A percentile compares a stretch with the other conserved stretches of the same genome.
These are phyloP conservation scores for Odontophorus gujanensis DNA, from an alignment of 2,113 vertebrate genomes.

Conservation along the genomic window DNA sequence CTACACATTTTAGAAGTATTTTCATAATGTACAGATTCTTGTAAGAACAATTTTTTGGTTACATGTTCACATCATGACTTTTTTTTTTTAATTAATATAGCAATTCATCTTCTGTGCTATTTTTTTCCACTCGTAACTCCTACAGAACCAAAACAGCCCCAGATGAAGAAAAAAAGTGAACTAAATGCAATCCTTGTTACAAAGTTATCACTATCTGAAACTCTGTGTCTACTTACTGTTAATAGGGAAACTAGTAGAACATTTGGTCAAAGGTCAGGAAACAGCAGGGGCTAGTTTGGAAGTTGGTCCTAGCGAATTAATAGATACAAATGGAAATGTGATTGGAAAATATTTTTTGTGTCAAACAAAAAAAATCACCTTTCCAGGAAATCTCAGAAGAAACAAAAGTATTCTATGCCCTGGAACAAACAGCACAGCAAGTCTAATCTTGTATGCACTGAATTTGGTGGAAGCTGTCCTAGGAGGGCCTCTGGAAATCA, in stretches of 20 bases:
- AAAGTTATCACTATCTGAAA: background rate
- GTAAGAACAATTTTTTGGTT: background rate
- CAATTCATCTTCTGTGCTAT: background rate
- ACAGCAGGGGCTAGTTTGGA: background rate
- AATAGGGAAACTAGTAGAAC: background rate
- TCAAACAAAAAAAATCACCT: background rate
- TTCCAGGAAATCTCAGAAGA: background rate
- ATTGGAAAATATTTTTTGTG: background rate
- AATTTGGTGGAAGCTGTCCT: background rate
- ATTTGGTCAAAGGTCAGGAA: slow-evolving; percentile 40
- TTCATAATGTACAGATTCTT: background rate
- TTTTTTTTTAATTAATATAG: background rate
- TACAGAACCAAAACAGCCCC: background rate
- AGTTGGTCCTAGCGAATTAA: background rate
- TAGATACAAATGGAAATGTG: background rate
- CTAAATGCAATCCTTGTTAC: background rate
- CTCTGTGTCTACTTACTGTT: background rate
- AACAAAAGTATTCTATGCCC: background rate
- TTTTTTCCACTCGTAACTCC: background rate
- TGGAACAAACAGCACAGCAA: background rate
- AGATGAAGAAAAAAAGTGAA: background rate
- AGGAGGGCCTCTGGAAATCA: background rate
- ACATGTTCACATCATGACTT: background rate
- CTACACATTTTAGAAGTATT: background rate
- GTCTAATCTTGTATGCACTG: background rate